These are phyloP conservation scores for Teleopsis dalmanni DNA, from an alignment of 1,140 invertebrate species.

Conservation along the genomic window DNA sequence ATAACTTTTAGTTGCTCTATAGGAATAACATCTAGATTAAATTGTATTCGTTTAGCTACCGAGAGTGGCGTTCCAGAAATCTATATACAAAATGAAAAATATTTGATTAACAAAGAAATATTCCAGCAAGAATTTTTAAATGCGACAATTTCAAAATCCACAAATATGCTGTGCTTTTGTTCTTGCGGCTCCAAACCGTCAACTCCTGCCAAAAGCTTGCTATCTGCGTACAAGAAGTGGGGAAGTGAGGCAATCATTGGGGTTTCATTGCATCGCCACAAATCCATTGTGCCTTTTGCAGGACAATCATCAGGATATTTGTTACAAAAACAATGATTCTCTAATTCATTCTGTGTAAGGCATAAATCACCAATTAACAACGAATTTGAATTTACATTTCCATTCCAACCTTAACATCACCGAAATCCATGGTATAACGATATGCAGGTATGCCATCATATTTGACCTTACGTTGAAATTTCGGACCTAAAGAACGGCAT, in stretches of 20 bases:
- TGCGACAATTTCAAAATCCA: slow-evolving; percentile 74
- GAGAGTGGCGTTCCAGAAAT: slow-evolving; percentile 57
- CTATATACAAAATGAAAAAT: slow-evolving; percentile 39
- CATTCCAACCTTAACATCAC: slow-evolving; percentile 45
- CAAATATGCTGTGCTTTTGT: slow-evolving; percentile 58
- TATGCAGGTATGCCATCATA: slow-evolving; percentile 60
- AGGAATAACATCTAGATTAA: slow-evolving; percentile 56
- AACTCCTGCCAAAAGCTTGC: slow-evolving; percentile 54
- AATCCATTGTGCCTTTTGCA: slow-evolving; percentile 61
- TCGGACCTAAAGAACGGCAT: slow-evolving; percentile 57
- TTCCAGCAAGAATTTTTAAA: too few relatives aligned
- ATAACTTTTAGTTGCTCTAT: slow-evolving; percentile 57
- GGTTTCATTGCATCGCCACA: slow-evolving; percentile 50
- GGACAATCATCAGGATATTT: slow-evolving; percentile 54
- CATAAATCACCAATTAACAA: too few relatives aligned
- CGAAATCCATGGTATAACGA: slow-evolving; percentile 59
- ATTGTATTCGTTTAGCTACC: slow-evolving; percentile 60
- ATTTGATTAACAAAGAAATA: too few relatives aligned
- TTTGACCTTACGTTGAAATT: slow-evolving; percentile 49
- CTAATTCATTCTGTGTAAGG: slow-evolving; percentile 52
- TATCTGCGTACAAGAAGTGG: slow-evolving; percentile 68
- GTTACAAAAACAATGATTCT: slow-evolving; percentile 63
- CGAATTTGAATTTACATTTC: too few relatives aligned
- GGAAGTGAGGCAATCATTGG: slow-evolving; percentile 52
- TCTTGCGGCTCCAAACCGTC: slow-evolving; percentile 61